These are phyloP conservation scores for Periplaneta americana DNA, from an alignment of 1,140 invertebrate genomes.

Conservation along the genomic window DNA sequence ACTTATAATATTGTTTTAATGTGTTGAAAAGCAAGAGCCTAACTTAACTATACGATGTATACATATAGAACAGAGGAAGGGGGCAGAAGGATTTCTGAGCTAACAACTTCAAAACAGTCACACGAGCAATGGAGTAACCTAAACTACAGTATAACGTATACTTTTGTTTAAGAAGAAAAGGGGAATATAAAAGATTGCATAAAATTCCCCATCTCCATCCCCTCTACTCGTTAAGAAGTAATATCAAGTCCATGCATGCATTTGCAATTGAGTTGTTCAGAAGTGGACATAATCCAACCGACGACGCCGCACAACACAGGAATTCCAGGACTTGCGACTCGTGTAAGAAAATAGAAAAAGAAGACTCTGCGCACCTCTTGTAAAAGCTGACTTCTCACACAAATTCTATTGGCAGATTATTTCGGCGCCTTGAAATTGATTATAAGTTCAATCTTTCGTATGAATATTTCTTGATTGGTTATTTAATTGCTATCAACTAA, in stretches of 20 bases:
- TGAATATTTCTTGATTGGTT: too few species aligned
- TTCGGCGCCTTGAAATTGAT: too few species aligned
- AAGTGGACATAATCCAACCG: neutral
- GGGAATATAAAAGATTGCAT: neutral
- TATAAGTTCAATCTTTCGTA: too few species aligned
- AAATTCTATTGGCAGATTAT: too few species aligned
- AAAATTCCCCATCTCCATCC: too few species aligned
- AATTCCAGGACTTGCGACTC: neutral
- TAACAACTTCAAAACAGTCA: neutral
- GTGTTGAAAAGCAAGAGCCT: neutral
- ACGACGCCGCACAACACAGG: neutral
- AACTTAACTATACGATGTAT: neutral
- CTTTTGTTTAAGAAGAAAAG: neutral
- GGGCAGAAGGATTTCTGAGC: neutral
- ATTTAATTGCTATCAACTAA: too few species aligned
- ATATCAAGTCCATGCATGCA: neutral
- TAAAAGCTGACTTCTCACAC: too few species aligned
- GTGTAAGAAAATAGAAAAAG: too few species aligned
- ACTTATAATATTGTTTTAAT: neutral
- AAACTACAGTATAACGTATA: neutral
- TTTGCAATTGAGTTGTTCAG: neutral
- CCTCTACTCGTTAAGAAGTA: neutral
- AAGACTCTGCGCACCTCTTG: too few species aligned
- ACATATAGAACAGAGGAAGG: neutral
- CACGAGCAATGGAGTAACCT: neutral